Conservation (phyloP, 1,140 invertebrate genomes). For the Melipona quadrifasciata region DNA sequence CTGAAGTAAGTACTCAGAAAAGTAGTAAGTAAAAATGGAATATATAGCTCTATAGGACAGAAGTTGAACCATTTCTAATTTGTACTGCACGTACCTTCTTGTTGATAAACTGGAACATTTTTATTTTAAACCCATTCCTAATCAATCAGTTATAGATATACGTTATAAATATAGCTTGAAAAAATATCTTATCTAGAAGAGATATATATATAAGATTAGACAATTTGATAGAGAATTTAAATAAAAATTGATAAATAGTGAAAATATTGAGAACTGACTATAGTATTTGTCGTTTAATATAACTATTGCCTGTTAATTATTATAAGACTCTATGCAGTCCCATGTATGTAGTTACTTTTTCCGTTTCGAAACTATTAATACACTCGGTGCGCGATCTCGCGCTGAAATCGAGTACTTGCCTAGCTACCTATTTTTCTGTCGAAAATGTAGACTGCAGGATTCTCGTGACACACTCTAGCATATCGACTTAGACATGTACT, state of each 20-base stretch:
- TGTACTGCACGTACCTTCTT: background rate
- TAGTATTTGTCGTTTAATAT: background rate
- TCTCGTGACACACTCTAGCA: no score
- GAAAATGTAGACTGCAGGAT: background rate
- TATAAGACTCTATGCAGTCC: background rate
- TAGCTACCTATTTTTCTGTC: no score
- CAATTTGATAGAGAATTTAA: background rate
- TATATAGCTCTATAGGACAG: background rate
- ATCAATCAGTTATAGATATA: no score
- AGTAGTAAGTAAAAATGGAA: background rate
- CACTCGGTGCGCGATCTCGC: background rate
- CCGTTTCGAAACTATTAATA: background rate
- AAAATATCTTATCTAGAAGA: background rate
- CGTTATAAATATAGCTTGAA: background rate
- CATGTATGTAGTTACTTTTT: background rate
- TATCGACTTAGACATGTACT: no score
- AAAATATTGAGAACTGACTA: background rate
- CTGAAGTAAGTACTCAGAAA: background rate
- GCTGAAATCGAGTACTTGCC: background rate
- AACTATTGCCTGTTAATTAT: background rate
- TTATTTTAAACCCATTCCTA: no score
- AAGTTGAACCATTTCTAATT: background rate
- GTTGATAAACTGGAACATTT: background rate
- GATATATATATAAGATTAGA: background rate
- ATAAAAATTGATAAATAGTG: background rate